Percentiles rank a stretch among this genome's conserved stretches.
Conservation (phyloP, 2,888 invertebrate genomes). For the Trichopria drosophilae region DNA sequence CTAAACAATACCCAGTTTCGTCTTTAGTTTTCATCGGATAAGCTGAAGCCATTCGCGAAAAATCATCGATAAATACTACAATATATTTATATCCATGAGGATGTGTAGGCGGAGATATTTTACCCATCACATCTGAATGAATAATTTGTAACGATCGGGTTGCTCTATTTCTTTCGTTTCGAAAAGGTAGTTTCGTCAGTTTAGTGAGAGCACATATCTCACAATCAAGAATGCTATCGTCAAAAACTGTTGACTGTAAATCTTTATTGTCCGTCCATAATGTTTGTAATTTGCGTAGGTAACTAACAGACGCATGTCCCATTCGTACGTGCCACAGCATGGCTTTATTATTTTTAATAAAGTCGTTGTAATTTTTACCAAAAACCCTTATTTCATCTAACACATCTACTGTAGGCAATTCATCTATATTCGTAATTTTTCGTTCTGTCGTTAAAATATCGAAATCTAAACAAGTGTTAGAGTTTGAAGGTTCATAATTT, state of each 20-base stretch:
- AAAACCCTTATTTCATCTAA: slow-evolving; percentile 2
- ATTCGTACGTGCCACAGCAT: slow-evolving; percentile 39
- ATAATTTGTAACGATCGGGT: no score
- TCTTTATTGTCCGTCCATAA: slow-evolving; percentile 8
- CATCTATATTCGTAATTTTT: slow-evolving; percentile 20
- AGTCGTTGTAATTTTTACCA: not conserved
- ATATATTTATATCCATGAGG: slow-evolving; percentile 18
- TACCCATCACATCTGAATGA: no score
- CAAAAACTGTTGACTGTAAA: no score
- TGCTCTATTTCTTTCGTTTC: no score
- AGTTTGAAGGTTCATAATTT: no score
- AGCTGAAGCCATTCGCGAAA: slow-evolving; percentile 28
- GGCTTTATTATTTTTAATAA: slow-evolving; percentile 24
- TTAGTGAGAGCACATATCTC: no score
- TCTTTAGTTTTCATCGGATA: slow-evolving; percentile 32
- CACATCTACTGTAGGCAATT: slow-evolving; percentile 13
- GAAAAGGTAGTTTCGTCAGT: no score
- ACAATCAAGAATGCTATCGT: no score
- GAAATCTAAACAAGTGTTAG: no score
- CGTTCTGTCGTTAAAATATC: no score
- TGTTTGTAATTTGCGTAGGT: slow-evolving; percentile 12
- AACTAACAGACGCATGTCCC: slow-evolving; percentile 33
- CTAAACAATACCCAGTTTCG: slow-evolving; percentile 29
- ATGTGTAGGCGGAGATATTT: no score
- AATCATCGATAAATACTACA: slow-evolving; percentile 28